Evolutionary conservation across 2,113 vertebrate species (phyloP).

Genomic region (Gambusia affinis): DNA sequence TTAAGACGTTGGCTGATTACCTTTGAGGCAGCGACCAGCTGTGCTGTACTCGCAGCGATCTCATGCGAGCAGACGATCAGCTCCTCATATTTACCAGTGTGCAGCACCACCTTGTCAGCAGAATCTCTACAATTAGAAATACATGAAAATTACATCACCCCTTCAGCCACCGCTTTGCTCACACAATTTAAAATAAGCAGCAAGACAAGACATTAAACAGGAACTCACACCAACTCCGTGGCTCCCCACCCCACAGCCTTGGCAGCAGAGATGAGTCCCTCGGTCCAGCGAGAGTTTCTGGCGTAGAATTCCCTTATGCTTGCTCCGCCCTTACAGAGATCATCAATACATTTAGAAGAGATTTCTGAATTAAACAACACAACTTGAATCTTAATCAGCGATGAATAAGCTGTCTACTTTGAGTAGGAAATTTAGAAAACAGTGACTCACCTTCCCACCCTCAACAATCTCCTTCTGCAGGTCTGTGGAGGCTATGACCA

Average conservation of each 20-base stretch:
- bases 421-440: constrained; percentile 16
- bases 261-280: constrained; percentile 96
- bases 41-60: constrained; percentile 95
- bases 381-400: constrained; percentile 6
- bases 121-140: constrained; percentile 82
- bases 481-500: constrained; percentile 89
- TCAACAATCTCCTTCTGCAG: constrained; percentile 98
- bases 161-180: neutral
- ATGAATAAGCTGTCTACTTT: constrained; percentile 7
- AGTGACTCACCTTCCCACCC: constrained; percentile 86
- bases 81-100: constrained; percentile 93
- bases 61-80: constrained; percentile 97
- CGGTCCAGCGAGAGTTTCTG: constrained; percentile 97
- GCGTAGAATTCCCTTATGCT: constrained; percentile 94
- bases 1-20: constrained; percentile 64
- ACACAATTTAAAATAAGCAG: neutral
- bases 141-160: neutral
- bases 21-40: constrained; percentile 98
- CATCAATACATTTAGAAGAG: constrained; percentile 7
- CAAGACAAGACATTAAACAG: neutral
- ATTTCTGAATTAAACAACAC: constrained; percentile 25
- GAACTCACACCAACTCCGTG: constrained; percentile 94
- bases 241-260: constrained; percentile 99
- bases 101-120: constrained; percentile 94
- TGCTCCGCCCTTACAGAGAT: constrained; percentile 86